A percentile compares a stretch with the other conserved stretches of the same genome.
These are phyloP conservation scores for Geothlypis trichas DNA, from an alignment of 2,113 vertebrate genomes.

Conservation along the genomic window DNA sequence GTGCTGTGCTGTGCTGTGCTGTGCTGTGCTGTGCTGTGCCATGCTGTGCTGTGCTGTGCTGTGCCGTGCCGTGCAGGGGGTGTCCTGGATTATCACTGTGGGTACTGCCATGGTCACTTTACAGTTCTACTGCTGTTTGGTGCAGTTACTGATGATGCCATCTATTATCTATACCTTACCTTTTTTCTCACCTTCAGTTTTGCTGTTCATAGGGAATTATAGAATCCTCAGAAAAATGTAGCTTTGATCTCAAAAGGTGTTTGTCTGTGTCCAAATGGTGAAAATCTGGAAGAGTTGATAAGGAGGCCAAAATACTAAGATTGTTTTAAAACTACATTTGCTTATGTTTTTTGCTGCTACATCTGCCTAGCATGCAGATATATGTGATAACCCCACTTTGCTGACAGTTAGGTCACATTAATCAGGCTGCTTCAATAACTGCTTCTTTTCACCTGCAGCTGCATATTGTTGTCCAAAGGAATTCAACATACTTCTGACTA, in stretches of 20 bases:
- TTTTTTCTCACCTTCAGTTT: background rate
- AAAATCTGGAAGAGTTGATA: background rate
- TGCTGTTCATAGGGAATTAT: background rate
- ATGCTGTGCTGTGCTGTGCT: no score
- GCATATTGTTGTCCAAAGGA: background rate
- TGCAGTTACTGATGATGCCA: background rate
- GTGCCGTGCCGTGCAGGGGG: background rate
- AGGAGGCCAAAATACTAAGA: background rate
- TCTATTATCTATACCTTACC: background rate
- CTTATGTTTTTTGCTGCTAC: background rate
- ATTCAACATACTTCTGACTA: background rate
- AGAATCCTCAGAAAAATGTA: background rate
- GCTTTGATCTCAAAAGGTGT: background rate
- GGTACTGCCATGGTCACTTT: background rate
- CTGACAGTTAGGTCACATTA: background rate
- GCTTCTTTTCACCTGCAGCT: background rate
- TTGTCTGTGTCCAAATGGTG: background rate
- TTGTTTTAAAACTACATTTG: background rate
- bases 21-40: background rate
- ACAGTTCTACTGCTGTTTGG: background rate
- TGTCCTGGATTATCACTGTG: background rate
- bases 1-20: no score
- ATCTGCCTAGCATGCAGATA: background rate
- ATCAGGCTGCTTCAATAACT: background rate
- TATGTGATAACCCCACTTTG: background rate